Evolutionary conservation across 2,113 vertebrate genomes (phyloP), one percentile per base, ranked within the genome.

Genomic region (Trinectes maculatus): DNA sequence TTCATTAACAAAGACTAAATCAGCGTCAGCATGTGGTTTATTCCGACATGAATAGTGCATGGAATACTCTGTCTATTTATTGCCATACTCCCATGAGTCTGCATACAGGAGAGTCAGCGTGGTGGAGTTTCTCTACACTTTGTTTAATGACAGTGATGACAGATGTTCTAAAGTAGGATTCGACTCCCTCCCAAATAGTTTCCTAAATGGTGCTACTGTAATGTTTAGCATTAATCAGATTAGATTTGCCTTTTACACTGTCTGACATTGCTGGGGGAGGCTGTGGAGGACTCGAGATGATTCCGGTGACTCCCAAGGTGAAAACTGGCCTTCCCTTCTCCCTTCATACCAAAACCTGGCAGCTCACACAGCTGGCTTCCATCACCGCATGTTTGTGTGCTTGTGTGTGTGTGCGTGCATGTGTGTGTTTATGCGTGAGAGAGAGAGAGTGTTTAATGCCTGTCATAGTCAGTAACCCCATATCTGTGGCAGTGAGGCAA

Each of bases 1-100:
- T 92, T 92, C 37, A 92, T 84, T 44, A 62, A 61, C 55, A 77
- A 80, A 69, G 68, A 84, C 70, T 85, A 80, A 88, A 88, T 88
- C 70, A 79, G 74, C 65, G 80, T 70, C 82, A 80, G 77, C 48
- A 39, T 77, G 81, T 18, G 56, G 70, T 84, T 88, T 78, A 73
- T 77, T 86, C 55, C 56, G 53, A 87, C 79, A 85, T 91, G 72
- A 88, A 89, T 86, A 84, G 63, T 90, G 65, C 43, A 91, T 80
- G 34, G 39, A 34, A 68, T 52, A 39, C 39, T 56, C 39, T 60
- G 77, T 71, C 58, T 87, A 42, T 79, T 79, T 82, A 74, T n/a
- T 77, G 78, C 72, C 61, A 44, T 59, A 8, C 33, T 70, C 64
- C 67, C 48, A 48, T 28, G 54, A 65, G 65, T 46, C 40, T 58